Conservation (phyloP, 2,888 invertebrate genomes). For the Pheosia gnoma region DNA sequence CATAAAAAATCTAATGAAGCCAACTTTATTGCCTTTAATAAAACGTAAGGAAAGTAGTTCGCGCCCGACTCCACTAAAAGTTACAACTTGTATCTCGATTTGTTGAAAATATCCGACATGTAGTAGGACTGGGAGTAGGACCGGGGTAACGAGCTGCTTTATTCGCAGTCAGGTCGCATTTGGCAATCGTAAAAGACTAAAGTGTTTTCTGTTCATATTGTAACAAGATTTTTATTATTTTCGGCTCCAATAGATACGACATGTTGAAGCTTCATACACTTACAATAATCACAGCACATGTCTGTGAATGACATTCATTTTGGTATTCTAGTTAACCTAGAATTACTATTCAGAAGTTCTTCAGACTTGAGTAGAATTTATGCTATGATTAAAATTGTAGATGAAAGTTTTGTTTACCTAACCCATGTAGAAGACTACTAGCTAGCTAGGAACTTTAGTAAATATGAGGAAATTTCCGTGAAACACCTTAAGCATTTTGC, state of each 20-base stretch:
- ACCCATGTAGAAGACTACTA: neutral
- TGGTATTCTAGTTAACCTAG: too few species aligned
- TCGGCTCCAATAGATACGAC: too few species aligned
- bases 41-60: conserved; percentile 60
- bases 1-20: conserved; percentile 73
- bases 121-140: conserved; percentile 5
- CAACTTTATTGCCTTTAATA: conserved; percentile 64
- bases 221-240: conserved; percentile 1
- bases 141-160: conserved; percentile 31
- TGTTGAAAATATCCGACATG: conserved; percentile 33
- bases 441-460: conserved; percentile 12
- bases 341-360: too few species aligned
- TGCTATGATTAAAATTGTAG: too few species aligned
- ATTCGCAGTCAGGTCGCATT: conserved; percentile 6
- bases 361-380: too few species aligned
- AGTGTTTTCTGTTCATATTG: neutral
- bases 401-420: too few species aligned
- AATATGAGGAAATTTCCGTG: conserved; percentile 11
- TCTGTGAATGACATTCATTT: too few species aligned
- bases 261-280: too few species aligned
- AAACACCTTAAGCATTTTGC: neutral
- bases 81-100: conserved; percentile 50
- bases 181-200: neutral
- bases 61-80: conserved; percentile 43
- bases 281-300: too few species aligned